A percentile compares a stretch with the other conserved stretches of the same genome.
phyloP scores from a whole-genome alignment of 2,888 invertebrate genomes.

The Micropterix aruncella region DNA sequence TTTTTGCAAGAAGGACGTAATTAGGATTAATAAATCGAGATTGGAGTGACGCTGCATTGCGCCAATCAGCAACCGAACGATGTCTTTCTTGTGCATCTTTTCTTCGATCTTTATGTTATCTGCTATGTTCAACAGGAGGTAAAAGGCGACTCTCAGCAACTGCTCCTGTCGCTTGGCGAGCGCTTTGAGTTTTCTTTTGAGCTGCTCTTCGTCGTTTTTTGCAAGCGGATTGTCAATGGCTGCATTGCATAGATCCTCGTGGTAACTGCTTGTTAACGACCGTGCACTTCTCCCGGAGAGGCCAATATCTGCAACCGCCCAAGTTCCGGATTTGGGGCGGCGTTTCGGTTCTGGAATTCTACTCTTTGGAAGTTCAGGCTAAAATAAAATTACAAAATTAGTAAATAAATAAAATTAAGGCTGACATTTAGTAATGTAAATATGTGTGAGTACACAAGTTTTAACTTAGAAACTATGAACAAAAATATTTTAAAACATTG shows the following conservation, averaged over 20 bases:
- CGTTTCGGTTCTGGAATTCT: conserved; percentile 60
- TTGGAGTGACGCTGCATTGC: conserved; percentile 78
- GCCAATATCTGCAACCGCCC: conserved; percentile 40
- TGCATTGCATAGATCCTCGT: conserved; percentile 45
- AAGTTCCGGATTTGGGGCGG: conserved; percentile 64
- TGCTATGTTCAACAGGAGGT: conserved; percentile 86
- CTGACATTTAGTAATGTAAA: no score
- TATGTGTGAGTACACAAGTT: no score
- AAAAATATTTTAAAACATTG: no score
- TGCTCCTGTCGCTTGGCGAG: conserved; percentile 90
- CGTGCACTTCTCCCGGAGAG: conserved; percentile 37
- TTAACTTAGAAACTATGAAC: no score
- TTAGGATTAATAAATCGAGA: conserved; percentile 76
- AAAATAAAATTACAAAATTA: conserved; percentile 14
- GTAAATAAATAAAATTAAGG: neutral
- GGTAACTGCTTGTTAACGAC: conserved; percentile 51
- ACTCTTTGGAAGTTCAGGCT: conserved; percentile 52
- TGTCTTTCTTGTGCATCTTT: conserved; percentile 92
- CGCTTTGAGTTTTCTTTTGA: conserved; percentile 59
- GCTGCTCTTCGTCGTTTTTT: conserved; percentile 60
- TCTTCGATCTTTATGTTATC: conserved; percentile 92
- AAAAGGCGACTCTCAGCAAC: conserved; percentile 79
- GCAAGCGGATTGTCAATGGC: conserved; percentile 29
- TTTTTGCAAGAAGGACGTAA: conserved; percentile 89
- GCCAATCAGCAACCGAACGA: conserved; percentile 75